These are phyloP conservation scores for Bubo scandiacus DNA, from an alignment of 2,113 vertebrate genomes.

Conservation along the genomic window DNA sequence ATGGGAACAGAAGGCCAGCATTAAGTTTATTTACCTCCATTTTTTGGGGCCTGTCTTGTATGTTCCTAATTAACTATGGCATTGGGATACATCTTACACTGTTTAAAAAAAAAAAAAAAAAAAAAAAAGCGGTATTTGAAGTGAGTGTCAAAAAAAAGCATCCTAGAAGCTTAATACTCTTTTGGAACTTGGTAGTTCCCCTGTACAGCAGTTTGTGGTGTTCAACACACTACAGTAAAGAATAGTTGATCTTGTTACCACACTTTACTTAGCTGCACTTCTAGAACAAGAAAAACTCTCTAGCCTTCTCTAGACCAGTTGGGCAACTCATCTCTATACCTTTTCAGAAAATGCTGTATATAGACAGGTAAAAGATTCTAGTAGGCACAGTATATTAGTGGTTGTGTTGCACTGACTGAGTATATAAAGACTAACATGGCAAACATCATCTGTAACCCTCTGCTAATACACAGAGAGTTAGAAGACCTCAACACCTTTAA, in stretches of 20 bases:
- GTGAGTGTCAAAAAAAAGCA: background rate
- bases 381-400: background rate
- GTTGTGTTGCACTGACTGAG: background rate
- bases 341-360: background rate
- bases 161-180: background rate
- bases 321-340: background rate
- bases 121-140: background rate
- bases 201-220: background rate
- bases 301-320: background rate
- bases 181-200: background rate
- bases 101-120: background rate
- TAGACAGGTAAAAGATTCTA: background rate
- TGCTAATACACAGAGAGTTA: background rate
- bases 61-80: background rate
- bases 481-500: background rate
- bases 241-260: background rate
- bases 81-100: background rate
- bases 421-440: background rate
- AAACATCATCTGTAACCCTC: background rate
- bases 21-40: background rate
- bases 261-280: background rate
- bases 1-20: background rate
- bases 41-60: background rate
- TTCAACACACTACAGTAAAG: background rate
- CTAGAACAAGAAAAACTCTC: background rate